Percentiles rank a stretch among this genome's conserved stretches.
phyloP scores from a whole-genome alignment of 2,113 vertebrate genomes.

The Ornithorhynchus anatinus region DNA sequence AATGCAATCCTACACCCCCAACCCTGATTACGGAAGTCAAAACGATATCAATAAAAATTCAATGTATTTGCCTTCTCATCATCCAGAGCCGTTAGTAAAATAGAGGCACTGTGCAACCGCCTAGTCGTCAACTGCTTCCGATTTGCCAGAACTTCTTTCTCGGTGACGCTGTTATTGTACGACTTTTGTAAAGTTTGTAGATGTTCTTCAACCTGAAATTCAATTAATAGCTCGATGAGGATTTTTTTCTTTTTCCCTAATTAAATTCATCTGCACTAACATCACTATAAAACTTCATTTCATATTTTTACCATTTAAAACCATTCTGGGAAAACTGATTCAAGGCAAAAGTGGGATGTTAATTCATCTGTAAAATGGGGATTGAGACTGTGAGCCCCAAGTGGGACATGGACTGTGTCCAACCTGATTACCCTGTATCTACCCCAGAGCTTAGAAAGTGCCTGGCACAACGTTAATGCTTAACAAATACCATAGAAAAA shows the following conservation, averaged over 20 bases:
- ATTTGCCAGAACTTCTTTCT: conserved; percentile 41
- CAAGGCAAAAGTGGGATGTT: too few relatives aligned
- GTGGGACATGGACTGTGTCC: too few relatives aligned
- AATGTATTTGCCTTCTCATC: conserved; percentile 44
- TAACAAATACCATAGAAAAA: too few relatives aligned
- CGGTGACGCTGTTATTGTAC: conserved; percentile 20
- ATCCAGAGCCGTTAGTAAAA: conserved; percentile 34
- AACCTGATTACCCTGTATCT: too few relatives aligned
- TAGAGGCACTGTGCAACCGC: conserved; percentile 24
- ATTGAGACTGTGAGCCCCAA: too few relatives aligned
- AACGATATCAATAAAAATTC: neutral
- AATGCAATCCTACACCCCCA: too few relatives aligned
- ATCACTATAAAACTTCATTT: neutral
- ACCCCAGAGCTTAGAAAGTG: too few relatives aligned
- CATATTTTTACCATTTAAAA: neutral
- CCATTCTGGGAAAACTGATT: neutral
- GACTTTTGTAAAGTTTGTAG: conserved; percentile 41
- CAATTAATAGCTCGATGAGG: neutral
- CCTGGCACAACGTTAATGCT: too few relatives aligned
- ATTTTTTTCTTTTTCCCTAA: neutral
- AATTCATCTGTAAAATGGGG: too few relatives aligned
- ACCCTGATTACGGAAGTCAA: too few relatives aligned
- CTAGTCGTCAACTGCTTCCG: conserved; percentile 34
- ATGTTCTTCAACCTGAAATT: conserved; percentile 64
- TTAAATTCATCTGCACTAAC: neutral